phyloP scores from a whole-genome alignment of 2,888 invertebrate species.

The Lochmaea crataegi region DNA sequence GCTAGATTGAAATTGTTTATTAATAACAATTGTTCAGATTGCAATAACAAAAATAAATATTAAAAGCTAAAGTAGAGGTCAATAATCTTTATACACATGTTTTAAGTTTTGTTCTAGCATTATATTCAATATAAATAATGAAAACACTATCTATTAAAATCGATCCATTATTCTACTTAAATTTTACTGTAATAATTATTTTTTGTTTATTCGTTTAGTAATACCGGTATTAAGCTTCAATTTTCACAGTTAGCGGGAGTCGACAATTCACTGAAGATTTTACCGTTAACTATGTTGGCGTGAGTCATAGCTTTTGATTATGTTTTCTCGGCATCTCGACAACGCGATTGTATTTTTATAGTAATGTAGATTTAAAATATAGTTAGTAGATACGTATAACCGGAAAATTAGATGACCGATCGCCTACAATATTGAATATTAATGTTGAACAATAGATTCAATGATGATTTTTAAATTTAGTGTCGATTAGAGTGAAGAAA shows the following conservation, averaged over 20 bases:
- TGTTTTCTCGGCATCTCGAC: constrained; percentile 8
- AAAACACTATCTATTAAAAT: neutral
- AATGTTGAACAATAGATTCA: neutral
- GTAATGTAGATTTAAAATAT: neutral
- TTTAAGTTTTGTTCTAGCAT: no score
- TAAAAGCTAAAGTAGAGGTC: no score
- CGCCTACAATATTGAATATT: neutral
- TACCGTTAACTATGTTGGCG: constrained; percentile 11
- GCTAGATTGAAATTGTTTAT: no score
- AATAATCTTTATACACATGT: no score
- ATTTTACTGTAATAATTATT: neutral
- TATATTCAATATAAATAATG: neutral
- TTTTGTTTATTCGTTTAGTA: neutral
- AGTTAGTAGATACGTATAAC: neutral
- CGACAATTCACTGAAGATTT: neutral
- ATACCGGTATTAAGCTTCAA: neutral
- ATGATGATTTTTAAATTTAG: no score
- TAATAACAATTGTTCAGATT: no score
- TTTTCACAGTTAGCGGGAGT: constrained; percentile 8
- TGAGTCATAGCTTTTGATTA: constrained; percentile 11
- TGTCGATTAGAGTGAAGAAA: no score
- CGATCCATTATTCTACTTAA: neutral
- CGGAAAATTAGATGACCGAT: neutral
- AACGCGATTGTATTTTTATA: neutral
- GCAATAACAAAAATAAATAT: no score